Percentiles rank a stretch among this genome's conserved stretches.
Evolutionary conservation across 2,888 invertebrate genomes (phyloP).

Genomic region (Microctonus hyperodae): DNA sequence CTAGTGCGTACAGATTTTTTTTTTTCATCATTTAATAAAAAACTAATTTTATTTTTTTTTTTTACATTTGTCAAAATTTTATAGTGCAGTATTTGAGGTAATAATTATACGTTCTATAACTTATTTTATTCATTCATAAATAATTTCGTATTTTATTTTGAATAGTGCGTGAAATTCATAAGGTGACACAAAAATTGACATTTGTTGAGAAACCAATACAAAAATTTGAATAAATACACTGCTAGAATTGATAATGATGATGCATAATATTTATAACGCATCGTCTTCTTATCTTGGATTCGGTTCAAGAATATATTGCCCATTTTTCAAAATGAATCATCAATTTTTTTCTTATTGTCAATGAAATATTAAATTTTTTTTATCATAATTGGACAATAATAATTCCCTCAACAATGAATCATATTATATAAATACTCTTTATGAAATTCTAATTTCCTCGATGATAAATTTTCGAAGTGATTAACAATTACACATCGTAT

Average conservation of each 20-base stretch:
- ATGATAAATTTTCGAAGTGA: neutral
- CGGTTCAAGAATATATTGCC: neutral
- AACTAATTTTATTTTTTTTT: too few relatives aligned
- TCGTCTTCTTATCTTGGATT: neutral
- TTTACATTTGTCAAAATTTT: neutral
- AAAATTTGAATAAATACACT: neutral
- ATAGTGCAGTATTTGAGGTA: constrained; percentile 3
- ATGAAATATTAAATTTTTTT: neutral
- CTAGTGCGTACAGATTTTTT: neutral
- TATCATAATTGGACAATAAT: neutral
- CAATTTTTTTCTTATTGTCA: neutral
- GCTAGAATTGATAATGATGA: neutral
- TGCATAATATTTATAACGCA: neutral
- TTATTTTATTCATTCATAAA: neutral
- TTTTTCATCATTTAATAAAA: neutral
- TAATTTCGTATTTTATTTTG: neutral
- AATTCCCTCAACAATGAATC: neutral
- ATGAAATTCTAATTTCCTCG: neutral
- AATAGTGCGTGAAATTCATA: neutral
- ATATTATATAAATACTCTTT: neutral
- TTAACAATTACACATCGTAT: neutral
- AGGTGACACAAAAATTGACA: neutral
- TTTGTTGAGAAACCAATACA: neutral
- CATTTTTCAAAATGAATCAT: neutral
- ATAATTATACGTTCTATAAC: neutral